These are phyloP conservation scores for Ailuropoda melanoleuca DNA, from an alignment of 2,113 vertebrate genomes.

Conservation along the genomic window DNA sequence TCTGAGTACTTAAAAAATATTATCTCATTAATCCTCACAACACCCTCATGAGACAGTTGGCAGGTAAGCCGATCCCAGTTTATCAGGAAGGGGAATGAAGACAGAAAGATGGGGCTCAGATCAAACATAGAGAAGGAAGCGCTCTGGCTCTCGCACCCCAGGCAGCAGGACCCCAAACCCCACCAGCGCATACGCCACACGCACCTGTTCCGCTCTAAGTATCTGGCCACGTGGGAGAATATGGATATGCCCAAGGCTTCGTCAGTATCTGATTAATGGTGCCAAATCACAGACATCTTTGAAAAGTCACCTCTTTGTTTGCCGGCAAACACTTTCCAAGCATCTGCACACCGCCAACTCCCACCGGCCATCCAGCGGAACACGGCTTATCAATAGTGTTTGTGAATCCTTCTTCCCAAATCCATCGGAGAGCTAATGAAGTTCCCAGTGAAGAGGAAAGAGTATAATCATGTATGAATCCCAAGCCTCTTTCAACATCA, in stretches of 20 bases:
- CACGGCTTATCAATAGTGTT: rapidly evolving
- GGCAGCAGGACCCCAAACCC: rapidly evolving
- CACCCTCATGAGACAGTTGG: conserved; percentile 65
- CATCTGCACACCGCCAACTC: rapidly evolving
- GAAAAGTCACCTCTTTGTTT: neutral
- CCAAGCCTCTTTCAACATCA: neutral
- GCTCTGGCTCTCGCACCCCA: rapidly evolving
- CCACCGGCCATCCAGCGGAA: rapidly evolving
- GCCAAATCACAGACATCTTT: neutral
- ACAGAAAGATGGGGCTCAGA: neutral
- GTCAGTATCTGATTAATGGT: neutral
- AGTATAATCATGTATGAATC: neutral
- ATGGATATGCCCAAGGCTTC: rapidly evolving
- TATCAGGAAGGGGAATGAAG: neutral
- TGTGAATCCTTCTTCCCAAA: neutral
- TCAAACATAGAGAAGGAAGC: neutral
- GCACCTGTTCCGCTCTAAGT: rapidly evolving
- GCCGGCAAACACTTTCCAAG: neutral
- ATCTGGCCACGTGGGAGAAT: rapidly evolving
- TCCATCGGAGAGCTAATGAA: rapidly evolving
- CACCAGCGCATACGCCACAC: rapidly evolving
- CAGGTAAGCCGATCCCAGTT: conserved; percentile 47
- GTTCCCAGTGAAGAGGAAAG: conserved; percentile 15
- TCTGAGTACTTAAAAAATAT: conserved; percentile 78
- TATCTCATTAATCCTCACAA: conserved; percentile 80